Conservation (phyloP, 2,113 vertebrate genomes). For the Sinocyclocheilus grahami region DNA sequence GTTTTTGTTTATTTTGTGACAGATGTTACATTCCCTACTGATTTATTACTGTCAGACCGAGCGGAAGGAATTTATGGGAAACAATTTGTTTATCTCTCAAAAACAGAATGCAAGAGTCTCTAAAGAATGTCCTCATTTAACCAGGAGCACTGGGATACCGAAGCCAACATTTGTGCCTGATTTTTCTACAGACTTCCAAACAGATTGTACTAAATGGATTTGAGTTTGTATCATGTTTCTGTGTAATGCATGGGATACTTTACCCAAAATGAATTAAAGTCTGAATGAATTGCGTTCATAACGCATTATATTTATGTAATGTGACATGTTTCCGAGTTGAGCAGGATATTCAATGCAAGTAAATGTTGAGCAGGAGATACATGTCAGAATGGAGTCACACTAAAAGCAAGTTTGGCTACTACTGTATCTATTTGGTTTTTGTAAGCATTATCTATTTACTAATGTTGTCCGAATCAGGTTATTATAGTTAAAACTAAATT, state of each 20-base stretch:
- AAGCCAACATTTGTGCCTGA: neutral
- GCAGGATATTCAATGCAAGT: neutral
- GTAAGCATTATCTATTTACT: neutral
- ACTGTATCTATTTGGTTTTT: neutral
- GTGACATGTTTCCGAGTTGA: neutral
- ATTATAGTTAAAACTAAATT: neutral
- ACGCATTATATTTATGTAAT: neutral
- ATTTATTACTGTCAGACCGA: constrained; percentile 22
- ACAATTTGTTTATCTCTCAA: neutral
- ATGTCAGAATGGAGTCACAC: neutral
- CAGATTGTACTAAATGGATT: neutral
- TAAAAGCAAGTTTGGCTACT: neutral
- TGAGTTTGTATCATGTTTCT: neutral
- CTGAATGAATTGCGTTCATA: neutral
- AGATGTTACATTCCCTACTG: constrained; percentile 26
- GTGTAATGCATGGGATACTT: neutral
- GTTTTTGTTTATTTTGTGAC: constrained; percentile 27
- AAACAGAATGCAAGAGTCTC: neutral
- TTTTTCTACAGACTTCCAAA: neutral
- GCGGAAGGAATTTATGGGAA: constrained; percentile 9
- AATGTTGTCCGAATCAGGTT: neutral
- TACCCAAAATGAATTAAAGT: constrained; percentile 1
- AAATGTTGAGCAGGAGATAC: neutral
- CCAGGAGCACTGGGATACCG: neutral
- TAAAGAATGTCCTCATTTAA: constrained; percentile 4